Conservation (phyloP, 2,888 invertebrate genomes). For the Eueremaeus valkanovi region DNA sequence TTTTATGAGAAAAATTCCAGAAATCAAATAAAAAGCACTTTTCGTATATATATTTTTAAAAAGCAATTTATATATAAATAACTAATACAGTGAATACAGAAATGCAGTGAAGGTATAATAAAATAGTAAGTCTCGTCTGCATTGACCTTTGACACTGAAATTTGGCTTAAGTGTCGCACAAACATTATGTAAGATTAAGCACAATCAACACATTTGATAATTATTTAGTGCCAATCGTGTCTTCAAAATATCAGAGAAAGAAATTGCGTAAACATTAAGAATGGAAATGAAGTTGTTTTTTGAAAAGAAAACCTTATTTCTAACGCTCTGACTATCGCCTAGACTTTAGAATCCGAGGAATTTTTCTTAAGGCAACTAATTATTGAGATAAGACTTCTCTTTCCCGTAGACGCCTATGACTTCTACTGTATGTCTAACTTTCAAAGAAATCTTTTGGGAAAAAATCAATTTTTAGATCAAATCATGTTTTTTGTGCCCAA, state of each 20-base stretch:
- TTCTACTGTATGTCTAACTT: too few species aligned
- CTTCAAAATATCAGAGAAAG: neutral
- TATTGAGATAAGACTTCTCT: constrained; percentile 9
- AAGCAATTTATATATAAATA: too few species aligned
- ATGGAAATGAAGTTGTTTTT: neutral
- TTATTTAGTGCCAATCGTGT: neutral
- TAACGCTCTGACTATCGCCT: neutral
- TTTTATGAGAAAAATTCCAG: too few species aligned
- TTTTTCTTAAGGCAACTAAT: constrained; percentile 5
- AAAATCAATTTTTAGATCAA: too few species aligned
- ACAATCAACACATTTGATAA: constrained; percentile 11
- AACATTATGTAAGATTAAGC: neutral
- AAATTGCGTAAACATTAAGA: neutral
- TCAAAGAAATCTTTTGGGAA: too few species aligned
- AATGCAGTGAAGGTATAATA: too few species aligned
- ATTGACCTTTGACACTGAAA: neutral
- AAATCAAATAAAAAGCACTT: too few species aligned
- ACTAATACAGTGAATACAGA: too few species aligned
- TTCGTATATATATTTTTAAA: too few species aligned
- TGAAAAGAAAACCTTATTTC: neutral
- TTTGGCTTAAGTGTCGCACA: neutral
- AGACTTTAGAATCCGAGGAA: neutral
- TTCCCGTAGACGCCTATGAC: too few species aligned
- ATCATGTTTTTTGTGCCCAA: too few species aligned
- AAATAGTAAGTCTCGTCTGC: neutral